A percentile compares a stretch with the other conserved stretches of the same genome.
Evolutionary conservation across 2,113 vertebrate species (phyloP).

Genomic region (Rana temporaria): DNA sequence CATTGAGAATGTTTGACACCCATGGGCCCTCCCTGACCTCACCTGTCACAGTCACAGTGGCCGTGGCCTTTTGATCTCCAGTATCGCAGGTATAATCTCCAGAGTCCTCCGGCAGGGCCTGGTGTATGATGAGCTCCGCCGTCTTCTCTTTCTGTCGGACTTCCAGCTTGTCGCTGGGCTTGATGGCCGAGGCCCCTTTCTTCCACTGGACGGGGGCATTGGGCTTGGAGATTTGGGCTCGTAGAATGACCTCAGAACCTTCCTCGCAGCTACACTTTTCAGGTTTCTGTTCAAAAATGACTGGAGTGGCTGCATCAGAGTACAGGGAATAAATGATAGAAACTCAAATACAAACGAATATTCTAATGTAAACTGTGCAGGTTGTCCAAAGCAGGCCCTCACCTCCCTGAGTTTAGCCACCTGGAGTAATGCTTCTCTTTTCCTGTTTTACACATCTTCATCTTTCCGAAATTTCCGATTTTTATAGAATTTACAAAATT

Average conservation of each 20-base stretch:
- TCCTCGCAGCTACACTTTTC: conserved; percentile 29
- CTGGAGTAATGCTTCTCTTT: no score
- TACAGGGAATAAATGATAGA: not conserved
- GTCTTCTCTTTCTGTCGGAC: conserved; percentile 40
- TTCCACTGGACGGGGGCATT: conserved; percentile 45
- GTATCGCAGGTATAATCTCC: conserved; percentile 79
- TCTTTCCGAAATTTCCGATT: no score
- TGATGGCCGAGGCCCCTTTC: conserved; percentile 48
- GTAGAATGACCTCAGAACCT: not conserved
- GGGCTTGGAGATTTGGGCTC: conserved; percentile 24
- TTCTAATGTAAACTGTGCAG: no score
- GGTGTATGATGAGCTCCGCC: conserved; percentile 61
- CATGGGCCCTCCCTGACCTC: not conserved
- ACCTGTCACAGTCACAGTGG: conserved; percentile 78
- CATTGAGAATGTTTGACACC: not conserved
- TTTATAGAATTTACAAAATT: no score
- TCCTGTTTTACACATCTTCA: no score
- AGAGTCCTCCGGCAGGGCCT: conserved; percentile 65
- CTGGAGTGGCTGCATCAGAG: conserved; percentile 57
- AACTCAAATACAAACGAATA: not conserved
- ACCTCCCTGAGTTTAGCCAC: no score
- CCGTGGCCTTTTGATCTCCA: conserved; percentile 73
- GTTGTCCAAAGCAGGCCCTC: no score
- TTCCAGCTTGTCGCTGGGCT: conserved; percentile 55
- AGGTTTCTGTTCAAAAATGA: conserved; percentile 19